These are phyloP conservation scores for Callinectes sapidus DNA, from an alignment of 2,888 invertebrate genomes.

Conservation along the genomic window DNA sequence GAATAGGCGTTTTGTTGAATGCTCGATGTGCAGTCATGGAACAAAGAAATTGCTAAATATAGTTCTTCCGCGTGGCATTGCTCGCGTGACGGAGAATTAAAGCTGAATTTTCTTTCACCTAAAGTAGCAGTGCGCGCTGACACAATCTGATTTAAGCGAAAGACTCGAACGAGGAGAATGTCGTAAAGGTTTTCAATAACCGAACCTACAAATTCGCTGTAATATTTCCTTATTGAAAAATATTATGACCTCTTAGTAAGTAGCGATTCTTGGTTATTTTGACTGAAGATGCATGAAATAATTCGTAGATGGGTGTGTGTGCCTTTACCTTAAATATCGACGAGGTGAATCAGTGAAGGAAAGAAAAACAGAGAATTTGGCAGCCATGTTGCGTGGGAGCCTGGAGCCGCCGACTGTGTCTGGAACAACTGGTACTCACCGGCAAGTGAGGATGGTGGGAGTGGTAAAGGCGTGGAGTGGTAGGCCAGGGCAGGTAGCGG, in stretches of 20 bases:
- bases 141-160: background rate
- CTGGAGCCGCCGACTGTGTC: background rate
- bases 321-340: background rate
- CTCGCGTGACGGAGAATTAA: conserved; percentile 6
- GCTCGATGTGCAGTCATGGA: background rate
- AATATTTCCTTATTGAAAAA: background rate
- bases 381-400: background rate
- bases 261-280: background rate
- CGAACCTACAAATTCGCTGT: background rate
- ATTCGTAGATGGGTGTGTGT: background rate
- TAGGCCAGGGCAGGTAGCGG: conserved; percentile 48
- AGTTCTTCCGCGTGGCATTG: background rate
- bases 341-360: background rate
- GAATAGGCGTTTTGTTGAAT: background rate
- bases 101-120: background rate
- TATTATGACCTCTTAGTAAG: background rate
- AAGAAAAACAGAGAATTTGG: background rate
- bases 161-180: background rate
- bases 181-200: background rate
- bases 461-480: conserved; percentile 36
- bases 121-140: conserved; percentile 13
- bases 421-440: conserved; percentile 34
- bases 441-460: conserved; percentile 36
- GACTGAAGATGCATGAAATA: background rate
- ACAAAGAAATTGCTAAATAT: conserved; percentile 17